phyloP scores from a whole-genome alignment of 2,888 invertebrate genomes.

The Tetragnatha montana region DNA sequence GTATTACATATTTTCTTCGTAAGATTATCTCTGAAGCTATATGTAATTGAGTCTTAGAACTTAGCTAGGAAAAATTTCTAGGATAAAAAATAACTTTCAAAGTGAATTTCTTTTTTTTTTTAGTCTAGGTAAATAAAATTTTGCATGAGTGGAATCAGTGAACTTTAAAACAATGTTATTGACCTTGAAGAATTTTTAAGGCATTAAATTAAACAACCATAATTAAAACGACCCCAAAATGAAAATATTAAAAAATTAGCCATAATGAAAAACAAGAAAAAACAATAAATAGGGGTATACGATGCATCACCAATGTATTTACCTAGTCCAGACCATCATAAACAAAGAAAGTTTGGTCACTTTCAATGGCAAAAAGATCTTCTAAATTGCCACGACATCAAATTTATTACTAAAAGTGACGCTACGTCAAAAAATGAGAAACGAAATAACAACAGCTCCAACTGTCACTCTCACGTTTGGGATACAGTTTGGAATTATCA shows the following conservation, averaged over 20 bases:
- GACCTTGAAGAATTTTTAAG: constrained; percentile 16
- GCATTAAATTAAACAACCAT: neutral
- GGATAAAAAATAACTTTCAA: too few species aligned
- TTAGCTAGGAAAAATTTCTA: too few species aligned
- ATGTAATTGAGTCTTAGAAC: too few species aligned
- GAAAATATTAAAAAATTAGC: neutral
- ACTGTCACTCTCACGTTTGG: constrained; percentile 65
- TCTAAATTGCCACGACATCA: constrained; percentile 51
- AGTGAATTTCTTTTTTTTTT: too few species aligned
- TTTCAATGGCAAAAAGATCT: neutral
- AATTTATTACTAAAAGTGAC: constrained; percentile 31
- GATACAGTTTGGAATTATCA: constrained; percentile 61
- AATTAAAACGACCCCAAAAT: neutral
- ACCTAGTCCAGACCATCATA: neutral
- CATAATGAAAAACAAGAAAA: neutral
- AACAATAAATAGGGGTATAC: neutral
- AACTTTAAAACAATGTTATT: constrained; percentile 16
- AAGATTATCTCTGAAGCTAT: too few species aligned
- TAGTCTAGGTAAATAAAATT: too few species aligned
- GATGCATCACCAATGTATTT: neutral
- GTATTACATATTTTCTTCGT: too few species aligned
- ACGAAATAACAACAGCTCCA: constrained; percentile 45
- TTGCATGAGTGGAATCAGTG: neutral
- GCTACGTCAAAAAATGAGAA: constrained; percentile 49
- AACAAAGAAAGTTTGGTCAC: neutral